Evolutionary conservation across 2,797 vertebrate species (phyloP), one percentile per base, ranked within the genome.

Genomic region (Enteromius trimaculatus): DNA sequence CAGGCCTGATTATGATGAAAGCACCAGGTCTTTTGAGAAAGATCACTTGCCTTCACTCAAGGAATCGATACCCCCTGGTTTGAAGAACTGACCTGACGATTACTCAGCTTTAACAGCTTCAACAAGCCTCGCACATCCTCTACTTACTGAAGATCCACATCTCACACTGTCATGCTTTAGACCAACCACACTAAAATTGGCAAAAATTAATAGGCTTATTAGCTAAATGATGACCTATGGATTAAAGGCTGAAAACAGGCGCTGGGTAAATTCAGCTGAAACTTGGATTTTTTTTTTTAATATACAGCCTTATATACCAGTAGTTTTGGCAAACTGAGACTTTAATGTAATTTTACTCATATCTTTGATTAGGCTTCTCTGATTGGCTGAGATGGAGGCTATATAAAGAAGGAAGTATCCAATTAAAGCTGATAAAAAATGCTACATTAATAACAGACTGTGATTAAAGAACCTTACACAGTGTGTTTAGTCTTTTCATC

Each of bases 191-290:
- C 8, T 58, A 55, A 55, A 80, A 70, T 23, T 5, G 37, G 10
- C 49, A 58, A 26, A n/a, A 47, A 81, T 81, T 53, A 44, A 80
- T 60, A 13, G 55, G 10, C n/a, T 23, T 26, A n/a, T 21, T 60
- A 26, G n/a, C 34, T 60, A 60, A 70, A 60, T 42, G 11, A 71
- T 17, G 37, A 58, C 29, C 64, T 29, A 11, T 19, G 34, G 34
- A 11, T 69, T 42, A 69, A 14, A 6, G 37, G 55, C 37, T 70
- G 23, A 37, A 47, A 66, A 29, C n/a, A 13, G 23, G 42, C 21
- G 0, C 51, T 8, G n/a, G 10, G 16, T 64, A 19, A 64, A 64
- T 16, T 31, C 5, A 31, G 60, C 26, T 3, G 26, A 64, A 64
- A 64, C 14, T 7, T 55, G 3, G 3, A 34, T 55, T 9, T n/a